These are phyloP conservation scores for Oreocharis arfaki DNA, from an alignment of 2,113 vertebrate species.

Conservation along the genomic window DNA sequence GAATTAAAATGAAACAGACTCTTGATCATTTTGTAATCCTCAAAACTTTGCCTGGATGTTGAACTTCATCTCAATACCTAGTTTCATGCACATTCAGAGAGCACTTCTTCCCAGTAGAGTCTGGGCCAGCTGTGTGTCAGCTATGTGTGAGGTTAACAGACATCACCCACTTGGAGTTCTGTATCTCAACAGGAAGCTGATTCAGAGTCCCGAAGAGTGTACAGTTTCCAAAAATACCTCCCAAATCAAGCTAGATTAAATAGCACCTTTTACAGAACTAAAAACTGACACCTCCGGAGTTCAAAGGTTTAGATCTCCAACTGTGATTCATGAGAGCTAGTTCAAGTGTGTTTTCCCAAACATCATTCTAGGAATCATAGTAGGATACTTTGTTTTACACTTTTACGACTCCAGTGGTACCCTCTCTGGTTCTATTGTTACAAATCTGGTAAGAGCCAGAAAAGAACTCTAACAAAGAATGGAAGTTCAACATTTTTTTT, in stretches of 20 bases:
- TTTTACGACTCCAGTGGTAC: not conserved
- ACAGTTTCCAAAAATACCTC: not conserved
- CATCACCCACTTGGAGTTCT: not conserved
- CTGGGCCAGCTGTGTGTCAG: not conserved
- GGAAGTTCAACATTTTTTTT: not conserved
- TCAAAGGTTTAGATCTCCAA: not conserved
- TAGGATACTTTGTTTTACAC: not conserved
- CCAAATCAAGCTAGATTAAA: not conserved
- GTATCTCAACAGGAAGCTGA: not conserved
- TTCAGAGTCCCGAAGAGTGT: not conserved
- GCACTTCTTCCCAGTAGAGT: not conserved
- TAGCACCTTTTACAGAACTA: not conserved
- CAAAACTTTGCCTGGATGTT: not conserved
- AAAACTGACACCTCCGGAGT: not conserved
- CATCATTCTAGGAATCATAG: not conserved
- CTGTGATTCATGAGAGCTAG: not conserved
- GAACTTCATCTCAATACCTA: not conserved
- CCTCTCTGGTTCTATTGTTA: not conserved
- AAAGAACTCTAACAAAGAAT: not conserved
- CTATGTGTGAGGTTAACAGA: not conserved
- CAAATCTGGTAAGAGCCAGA: not conserved
- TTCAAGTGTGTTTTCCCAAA: not conserved
- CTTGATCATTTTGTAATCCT: not conserved
- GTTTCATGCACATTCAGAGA: not conserved
- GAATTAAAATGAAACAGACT: not conserved